Evolutionary conservation across 2,888 invertebrate species (phyloP), one percentile per base, ranked within the genome.

Genomic region (Ennomos erosarius): DNA sequence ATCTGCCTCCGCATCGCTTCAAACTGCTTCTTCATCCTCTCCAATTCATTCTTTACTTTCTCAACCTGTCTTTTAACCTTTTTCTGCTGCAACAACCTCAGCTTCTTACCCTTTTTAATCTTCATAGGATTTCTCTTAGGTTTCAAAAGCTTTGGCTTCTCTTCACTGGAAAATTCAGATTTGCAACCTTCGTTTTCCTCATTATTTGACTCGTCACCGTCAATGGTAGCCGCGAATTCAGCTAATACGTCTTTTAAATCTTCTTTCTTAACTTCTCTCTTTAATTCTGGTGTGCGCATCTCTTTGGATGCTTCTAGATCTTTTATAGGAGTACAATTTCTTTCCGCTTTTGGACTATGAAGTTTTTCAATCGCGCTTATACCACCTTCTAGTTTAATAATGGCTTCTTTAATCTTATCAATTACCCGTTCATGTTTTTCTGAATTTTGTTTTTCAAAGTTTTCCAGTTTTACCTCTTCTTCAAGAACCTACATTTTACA

Each of bases 331-430:
- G 49, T 53, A 43, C 50, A 44, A 13, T 38, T 43, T 26, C 35
- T 40, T 53, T 62, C 60, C 36, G 37, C 11, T 64, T 68, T 66
- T 6, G 63, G 55, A 42, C 47, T 52, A 36, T 68, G n/a, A 1
- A 10, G 1, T 38, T 70, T n/a, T 64, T 40, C 78, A 2, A 68
- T 69, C 53, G 82, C 70, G 54, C 74, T 82, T 33, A 89, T 69
- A 43, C 87, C 85, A 37, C 75, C 86, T 68, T 91, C 90, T 26
- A 91, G 68, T 78, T 90, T 91, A 43, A 75, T 84, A 40, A 90
- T 90, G 0, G 75, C 90, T 71, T 90, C 87, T 71, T 88, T 90
- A 38, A 91, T 90, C 69, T 84, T 83, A 64, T 85, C 86, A 39
- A 91, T 83, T 0, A 87, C 89, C 70, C 84, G 79, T 62, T 83